Base-by-base conservation (phyloP, 2,797 vertebrate genomes). In the Dendrocincla fuliginosa region DNA sequence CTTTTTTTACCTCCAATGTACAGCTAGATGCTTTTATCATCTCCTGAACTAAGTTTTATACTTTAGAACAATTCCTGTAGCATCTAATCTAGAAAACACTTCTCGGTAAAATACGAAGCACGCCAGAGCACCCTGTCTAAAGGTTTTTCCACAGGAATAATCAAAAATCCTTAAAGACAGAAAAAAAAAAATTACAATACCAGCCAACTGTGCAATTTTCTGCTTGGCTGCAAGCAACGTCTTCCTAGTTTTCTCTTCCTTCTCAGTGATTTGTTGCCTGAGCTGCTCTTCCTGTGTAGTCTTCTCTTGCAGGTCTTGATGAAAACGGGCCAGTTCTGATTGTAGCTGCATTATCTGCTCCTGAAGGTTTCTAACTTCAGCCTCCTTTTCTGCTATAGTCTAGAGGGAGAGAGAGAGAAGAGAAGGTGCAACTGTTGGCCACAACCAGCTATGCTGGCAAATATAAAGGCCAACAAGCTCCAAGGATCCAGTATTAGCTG, bases 241-340 rank as follows among this genome's bases (percentile, higher is more conserved):
- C 96, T 99, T 99, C 94, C 98, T 98, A 10, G 99, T 99, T 95
- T 99, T 99, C 71, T 99, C 99, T 41, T 99, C 99, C 95, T 99
- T 99, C 68, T 99, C 99, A 0, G 98, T 95, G 87, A 99, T 98
- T 96, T 99, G 99, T 87, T 99, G 99, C 33, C 98, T 98, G 70
- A 99, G 98, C 20, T 98, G 97, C 6, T 99, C 99, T 87, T 99
- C 99, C 94, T 99, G 99, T 0, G 98, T 95, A 18, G 96, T 97
- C 94, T 98, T 99, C 35, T 99, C 99, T 93, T 99, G 99, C 37
- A 99, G 97, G 86, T 99, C 99, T 97, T 99, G 99, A 76, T 98
- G 98, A 93, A 99, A 97, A 59, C 98, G 98, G 42, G 97, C 87
- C 71, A 99, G 91, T 91, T 99, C 99, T 4, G 98, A 88, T 50